Base-by-base conservation (phyloP, 2,797 vertebrate genomes). In the Gymnopithys bicolor region DNA sequence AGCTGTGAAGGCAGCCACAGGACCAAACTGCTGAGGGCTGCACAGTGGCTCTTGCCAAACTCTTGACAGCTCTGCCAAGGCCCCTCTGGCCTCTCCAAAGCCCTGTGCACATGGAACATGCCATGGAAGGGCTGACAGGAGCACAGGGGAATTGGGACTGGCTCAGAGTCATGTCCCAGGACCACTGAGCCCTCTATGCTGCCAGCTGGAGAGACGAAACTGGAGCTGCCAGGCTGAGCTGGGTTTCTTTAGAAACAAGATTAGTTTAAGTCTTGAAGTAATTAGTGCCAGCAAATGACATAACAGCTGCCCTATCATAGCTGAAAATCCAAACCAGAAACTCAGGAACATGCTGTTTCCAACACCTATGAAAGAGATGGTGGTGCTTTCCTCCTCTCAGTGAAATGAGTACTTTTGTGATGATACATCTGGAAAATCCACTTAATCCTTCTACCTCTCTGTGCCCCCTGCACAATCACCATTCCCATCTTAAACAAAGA, bases 121-220 rank as follows among this genome's bases (percentile, higher is more conserved):
- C 16, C 14, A 23, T 77, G 41, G 56, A 35, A 81, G 27, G 41
- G 9, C 62, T 89, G n/a, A 6, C 3, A n/a, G 45, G 21, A 69
- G 5, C 18, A 32, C 19, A 19, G 60, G 8, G 41, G 21, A 63
- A 64, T 70, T 0, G 4, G 23, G 32, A 7, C 19, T 80, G 64
- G 32, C 52, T 73, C 13, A 5, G 19, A 60, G 35, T 14, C 1
- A 0, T 1, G 5, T 53, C 37, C 41, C 0, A 0, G 45, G 2
- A 9, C 32, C 37, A 35, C 11, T 3, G 4, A 87, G 32, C 9
- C 5, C 13, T 55, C 37, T 45, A 9, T 37, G 25, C 19, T 8
- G 1, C 25, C 1, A 17, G 23, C 46, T 2, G 6, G 35, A 70
- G 35, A 32, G 39, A 53, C 21, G 59, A 55, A 74, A 56, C 13